Percentiles rank a stretch among this genome's conserved stretches.
These are phyloP conservation scores for Drosophila peninsularis DNA, from an alignment of 2,888 invertebrate species.

Conservation along the genomic window DNA sequence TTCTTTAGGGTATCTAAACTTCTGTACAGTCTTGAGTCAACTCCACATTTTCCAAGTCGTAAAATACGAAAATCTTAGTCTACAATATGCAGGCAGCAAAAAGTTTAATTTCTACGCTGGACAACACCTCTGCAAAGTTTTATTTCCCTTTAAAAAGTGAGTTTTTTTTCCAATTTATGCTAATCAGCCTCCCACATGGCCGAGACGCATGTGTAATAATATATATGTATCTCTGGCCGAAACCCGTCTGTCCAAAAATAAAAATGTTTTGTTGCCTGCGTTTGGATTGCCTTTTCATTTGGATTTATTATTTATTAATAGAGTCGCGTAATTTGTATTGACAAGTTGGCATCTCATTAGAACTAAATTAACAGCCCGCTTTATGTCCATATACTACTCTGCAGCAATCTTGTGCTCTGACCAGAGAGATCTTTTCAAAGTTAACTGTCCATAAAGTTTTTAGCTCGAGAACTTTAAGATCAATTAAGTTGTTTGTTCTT, in stretches of 20 bases:
- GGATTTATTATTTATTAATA: slow-evolving; percentile 75
- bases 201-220: slow-evolving; percentile 43
- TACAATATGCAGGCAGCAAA: slow-evolving; percentile 52
- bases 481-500: slow-evolving; percentile 5
- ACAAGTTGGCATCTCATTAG: slow-evolving; percentile 77
- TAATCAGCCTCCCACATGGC: slow-evolving; percentile 80
- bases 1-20: slow-evolving; percentile 8
- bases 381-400: not conserved
- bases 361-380: slow-evolving; percentile 54
- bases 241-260: slow-evolving; percentile 73
- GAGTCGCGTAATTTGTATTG: slow-evolving; percentile 72
- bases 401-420: not conserved
- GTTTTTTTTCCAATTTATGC: slow-evolving; percentile 54
- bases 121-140: slow-evolving; percentile 54
- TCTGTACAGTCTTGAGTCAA: not conserved
- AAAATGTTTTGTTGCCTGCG: slow-evolving; percentile 30
- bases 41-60: slow-evolving; percentile 18
- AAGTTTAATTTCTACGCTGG: not conserved
- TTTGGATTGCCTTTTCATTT: slow-evolving; percentile 57
- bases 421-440: slow-evolving; percentile 6
- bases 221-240: not conserved
- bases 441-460: slow-evolving; percentile 52
- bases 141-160: slow-evolving; percentile 31
- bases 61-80: slow-evolving; percentile 50
- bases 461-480: slow-evolving; percentile 5